A percentile compares a stretch with the other conserved stretches of the same genome.
phyloP scores from a whole-genome alignment of 1,140 invertebrate species.

The Octopus bimaculoides region DNA sequence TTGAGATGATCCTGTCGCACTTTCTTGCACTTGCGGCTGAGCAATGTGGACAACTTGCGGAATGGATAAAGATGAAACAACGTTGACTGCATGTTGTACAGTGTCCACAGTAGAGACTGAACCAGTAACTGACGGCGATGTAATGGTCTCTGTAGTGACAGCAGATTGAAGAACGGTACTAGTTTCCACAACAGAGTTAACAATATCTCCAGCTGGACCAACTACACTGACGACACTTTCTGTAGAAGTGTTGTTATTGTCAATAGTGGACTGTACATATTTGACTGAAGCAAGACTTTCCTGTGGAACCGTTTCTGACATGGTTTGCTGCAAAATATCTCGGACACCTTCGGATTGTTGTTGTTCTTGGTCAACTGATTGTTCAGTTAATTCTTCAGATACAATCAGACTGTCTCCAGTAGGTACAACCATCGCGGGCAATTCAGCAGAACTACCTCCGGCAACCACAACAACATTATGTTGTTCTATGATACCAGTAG shows the following conservation, averaged over 20 bases:
- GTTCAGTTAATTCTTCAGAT: background rate
- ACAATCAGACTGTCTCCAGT: background rate
- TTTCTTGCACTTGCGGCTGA: background rate
- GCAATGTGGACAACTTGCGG: background rate
- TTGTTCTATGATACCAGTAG: background rate
- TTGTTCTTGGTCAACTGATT: conserved; percentile 10
- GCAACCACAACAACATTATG: background rate
- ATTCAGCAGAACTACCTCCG: background rate
- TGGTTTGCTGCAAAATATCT: conserved; percentile 55
- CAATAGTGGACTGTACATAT: conserved; percentile 18
- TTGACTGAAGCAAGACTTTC: conserved; percentile 22
- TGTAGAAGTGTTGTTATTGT: conserved; percentile 8
- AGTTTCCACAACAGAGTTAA: conserved; percentile 32
- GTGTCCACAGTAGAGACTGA: too few species aligned
- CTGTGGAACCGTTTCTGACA: conserved; percentile 47
- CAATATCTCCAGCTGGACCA: conserved; percentile 14
- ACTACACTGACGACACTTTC: conserved; percentile 11
- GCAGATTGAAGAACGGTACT: conserved; percentile 14
- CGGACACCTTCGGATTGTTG: conserved; percentile 34
- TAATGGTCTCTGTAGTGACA: too few species aligned
- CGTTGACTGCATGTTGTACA: background rate
- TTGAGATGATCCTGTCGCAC: background rate
- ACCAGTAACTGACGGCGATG: too few species aligned
- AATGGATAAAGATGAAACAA: background rate
- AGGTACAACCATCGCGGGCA: background rate